Evolutionary conservation across 1,140 invertebrate genomes (phyloP).

Genomic region (Hyles euphorbiae): DNA sequence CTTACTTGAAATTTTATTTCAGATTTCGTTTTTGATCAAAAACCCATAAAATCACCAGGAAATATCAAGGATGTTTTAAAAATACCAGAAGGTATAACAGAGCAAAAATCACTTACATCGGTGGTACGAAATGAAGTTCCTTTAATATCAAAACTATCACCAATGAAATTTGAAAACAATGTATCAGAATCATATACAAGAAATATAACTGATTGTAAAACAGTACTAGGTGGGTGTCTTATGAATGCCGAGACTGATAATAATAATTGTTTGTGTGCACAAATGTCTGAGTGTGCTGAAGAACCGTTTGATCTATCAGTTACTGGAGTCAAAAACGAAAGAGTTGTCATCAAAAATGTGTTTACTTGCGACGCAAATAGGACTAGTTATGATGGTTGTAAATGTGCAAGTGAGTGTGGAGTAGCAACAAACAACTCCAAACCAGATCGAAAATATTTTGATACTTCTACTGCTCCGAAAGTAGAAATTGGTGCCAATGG

Average conservation of each 20-base stretch:
- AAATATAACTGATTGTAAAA: conserved; percentile 32
- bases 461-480: not conserved
- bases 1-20: too few relatives aligned
- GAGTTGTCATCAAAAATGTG: conserved; percentile 17
- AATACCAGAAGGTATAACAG: too few relatives aligned
- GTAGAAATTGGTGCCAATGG: conserved; percentile 30
- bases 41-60: too few relatives aligned
- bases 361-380: conserved; percentile 1
- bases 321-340: conserved; percentile 11
- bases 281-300: conserved; percentile 32
- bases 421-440: not conserved
- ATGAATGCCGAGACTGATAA: conserved; percentile 19
- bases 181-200: conserved; percentile 13
- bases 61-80: too few relatives aligned
- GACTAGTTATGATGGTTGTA: conserved; percentile 33
- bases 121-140: too few relatives aligned
- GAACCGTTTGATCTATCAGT: conserved; percentile 27
- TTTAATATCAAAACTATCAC: too few relatives aligned
- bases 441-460: not conserved
- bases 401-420: conserved; percentile 22
- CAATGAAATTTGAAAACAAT: not conserved
- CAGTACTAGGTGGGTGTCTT: conserved; percentile 41
- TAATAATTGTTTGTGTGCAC: conserved; percentile 41
- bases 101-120: too few relatives aligned
- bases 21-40: too few relatives aligned